Evolutionary conservation across 1,140 invertebrate genomes (phyloP), one percentile per base, ranked within the genome.

Genomic region (Vanessa tameamea): DNA sequence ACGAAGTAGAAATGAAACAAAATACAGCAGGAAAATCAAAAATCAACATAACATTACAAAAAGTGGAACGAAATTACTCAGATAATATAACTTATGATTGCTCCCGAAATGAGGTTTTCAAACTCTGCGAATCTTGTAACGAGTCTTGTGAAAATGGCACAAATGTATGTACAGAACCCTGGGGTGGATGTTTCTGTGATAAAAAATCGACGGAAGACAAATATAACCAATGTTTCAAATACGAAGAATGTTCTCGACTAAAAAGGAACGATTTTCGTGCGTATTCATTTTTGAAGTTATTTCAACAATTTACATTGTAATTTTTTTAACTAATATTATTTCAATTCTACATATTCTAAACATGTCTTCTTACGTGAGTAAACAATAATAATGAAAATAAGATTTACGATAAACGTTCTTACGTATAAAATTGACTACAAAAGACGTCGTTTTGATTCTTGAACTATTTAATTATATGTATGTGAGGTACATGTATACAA

Each of bases 61-160:
- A 43, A 43, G 9, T 9, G 37, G 37, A 43, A 43, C 37, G 37
- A 11, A 43, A 11, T 43, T 43, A 23, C 55, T 26, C 23, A 59
- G 20, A 13, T 26, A 59, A 59, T 59, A 26, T 59, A 23, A 59
- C 55, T 15, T 26, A 59, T 26, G 14, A 11, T 59, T 59, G 55
- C 20, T 14, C 55, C 23, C 20, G 9, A 59, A 59, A 59, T 26
- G 55, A 59, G 23, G 55, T 26, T 26, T 59, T 26, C 20, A 59
- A 15, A 23, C 55, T 59, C 23, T 59, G 55, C 55, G 55, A 59
- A 14, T 59, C 55, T 26, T 59, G 55, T 26, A 59, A 20, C 14
- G 23, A 59, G 11, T 26, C 12, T 7, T 59, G 55, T 59, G 14
- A 6, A 59, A 59, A 59, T 12, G 11, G 0, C 3, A n/a, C 55